Base-by-base conservation (phyloP, 2,888 invertebrate species). In the Drosophila antonietae region DNA sequence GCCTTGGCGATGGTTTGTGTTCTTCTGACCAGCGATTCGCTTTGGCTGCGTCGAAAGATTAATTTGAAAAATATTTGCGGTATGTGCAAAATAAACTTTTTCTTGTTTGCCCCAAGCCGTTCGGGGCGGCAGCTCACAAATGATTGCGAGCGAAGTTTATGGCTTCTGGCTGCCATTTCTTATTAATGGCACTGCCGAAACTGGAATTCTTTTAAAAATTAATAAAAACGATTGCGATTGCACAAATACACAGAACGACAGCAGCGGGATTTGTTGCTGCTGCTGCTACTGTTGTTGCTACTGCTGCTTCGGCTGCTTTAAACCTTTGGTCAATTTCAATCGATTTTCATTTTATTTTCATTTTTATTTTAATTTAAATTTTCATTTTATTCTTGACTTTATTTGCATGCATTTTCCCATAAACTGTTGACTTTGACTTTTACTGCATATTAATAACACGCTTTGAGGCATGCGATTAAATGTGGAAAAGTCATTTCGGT, bases 381-480 rank as follows among this genome's bases (percentile, higher is more conserved):
- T 80, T 61, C 28, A 37, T 37, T 46, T 60, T 57, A 59, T 41
- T 53, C 49, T 44, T 46, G 35, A 55, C 65, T 52, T 43, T 77
- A 60, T 82, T 76, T 77, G 75, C 60, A 78, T 81, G 73, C 71
- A 75, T 78, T 77, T 73, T 57, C 52, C 63, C 78, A 82, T 82
- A 80, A 82, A 82, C 82, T 85, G 73, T 80, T 68, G 71, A 84
- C 78, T 75, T 73, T 73, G 68, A 84, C 70, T 80, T 75, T 80
- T 20, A 69, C 61, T 46, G 61, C 68, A 64, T 33, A 49, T 59
- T 57, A 57, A 67, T 31, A 56, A 43, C n/a, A 56, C 55, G 12
- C 57, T 49, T 47, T 59, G 46, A 46, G 56, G 44, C 46, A 46
- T 47, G 49, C 33, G 14, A 65, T 66, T 49, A 53, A 71, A 66